A percentile compares a stretch with the other conserved stretches of the same genome.
phyloP scores from a whole-genome alignment of 2,113 vertebrate genomes.

The Cyprinodon variegatus region DNA sequence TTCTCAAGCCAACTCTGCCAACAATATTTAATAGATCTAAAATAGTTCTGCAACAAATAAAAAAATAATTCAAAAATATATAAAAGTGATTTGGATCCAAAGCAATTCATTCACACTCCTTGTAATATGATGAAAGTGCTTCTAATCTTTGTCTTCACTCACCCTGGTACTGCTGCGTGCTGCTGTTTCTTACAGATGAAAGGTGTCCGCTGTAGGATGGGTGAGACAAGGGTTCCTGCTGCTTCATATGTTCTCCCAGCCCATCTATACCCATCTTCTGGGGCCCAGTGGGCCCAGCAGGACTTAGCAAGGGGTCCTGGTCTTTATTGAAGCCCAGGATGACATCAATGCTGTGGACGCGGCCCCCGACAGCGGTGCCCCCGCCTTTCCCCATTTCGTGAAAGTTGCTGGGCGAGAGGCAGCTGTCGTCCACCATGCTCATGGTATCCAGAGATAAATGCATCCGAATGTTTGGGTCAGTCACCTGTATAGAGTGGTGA shows the following conservation, averaged over 20 bases:
- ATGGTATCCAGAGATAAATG: conserved; percentile 83
- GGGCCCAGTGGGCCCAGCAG: conserved; percentile 47
- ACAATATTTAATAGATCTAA: not conserved
- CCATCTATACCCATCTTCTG: conserved; percentile 64
- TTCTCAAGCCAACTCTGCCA: not conserved
- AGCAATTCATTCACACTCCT: not conserved
- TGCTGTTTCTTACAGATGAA: conserved; percentile 54
- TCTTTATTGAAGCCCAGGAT: conserved; percentile 85
- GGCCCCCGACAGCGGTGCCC: conserved; percentile 64
- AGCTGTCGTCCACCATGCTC: conserved; percentile 83
- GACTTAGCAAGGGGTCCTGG: conserved; percentile 75
- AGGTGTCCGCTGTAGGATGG: conserved; percentile 63
- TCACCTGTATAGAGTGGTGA: conserved; percentile 8
- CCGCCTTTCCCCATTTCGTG: conserved; percentile 81
- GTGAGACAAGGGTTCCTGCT: conserved; percentile 39
- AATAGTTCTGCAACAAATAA: not conserved
- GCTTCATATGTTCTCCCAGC: conserved; percentile 53
- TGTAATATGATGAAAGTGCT: not conserved
- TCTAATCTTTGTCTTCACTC: conserved; percentile 25
- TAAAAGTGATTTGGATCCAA: not conserved
- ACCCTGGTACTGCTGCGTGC: conserved; percentile 70
- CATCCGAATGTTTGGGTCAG: conserved; percentile 71
- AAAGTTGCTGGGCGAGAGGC: conserved; percentile 80
- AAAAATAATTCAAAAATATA: conserved; percentile 9
- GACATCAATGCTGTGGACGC: conserved; percentile 84